Percentiles rank a stretch among this genome's conserved stretches.
Conservation (phyloP, 2,113 vertebrate genomes). For the Caranx ignobilis region DNA sequence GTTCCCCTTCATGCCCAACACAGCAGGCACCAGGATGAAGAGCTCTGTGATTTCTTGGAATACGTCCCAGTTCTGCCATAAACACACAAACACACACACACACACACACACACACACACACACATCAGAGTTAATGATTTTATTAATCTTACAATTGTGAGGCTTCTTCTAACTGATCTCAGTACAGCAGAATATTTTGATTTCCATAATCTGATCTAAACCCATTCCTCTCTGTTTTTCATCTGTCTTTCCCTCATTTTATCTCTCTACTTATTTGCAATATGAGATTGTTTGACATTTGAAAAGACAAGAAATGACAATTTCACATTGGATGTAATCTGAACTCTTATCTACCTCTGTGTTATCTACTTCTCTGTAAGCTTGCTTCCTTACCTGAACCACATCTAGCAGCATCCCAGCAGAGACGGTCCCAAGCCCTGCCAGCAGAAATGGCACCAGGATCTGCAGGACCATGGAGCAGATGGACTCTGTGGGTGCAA, state of each 20-base stretch:
- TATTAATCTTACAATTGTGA: neutral
- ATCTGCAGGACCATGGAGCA: conserved; percentile 86
- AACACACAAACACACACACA: conserved; percentile 24
- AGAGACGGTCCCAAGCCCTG: conserved; percentile 87
- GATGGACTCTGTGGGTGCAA: conserved; percentile 64
- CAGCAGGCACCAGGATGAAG: conserved; percentile 91
- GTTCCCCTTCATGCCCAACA: conserved; percentile 96
- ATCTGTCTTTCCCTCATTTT: neutral
- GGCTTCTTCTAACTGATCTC: neutral
- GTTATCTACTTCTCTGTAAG: neutral
- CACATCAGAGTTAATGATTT: neutral
- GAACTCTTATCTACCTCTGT: neutral
- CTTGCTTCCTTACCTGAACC: conserved; percentile 82
- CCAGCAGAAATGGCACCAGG: conserved; percentile 87
- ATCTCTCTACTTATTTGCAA: neutral
- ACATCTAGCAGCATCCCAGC: conserved; percentile 89
- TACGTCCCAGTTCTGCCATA: conserved; percentile 90
- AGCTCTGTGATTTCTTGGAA: conserved; percentile 90
- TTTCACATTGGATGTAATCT: neutral
- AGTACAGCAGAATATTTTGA: too few relatives aligned
- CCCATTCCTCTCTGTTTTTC: neutral
- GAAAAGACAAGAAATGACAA: neutral
- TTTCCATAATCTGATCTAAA: too few relatives aligned
- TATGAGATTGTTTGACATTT: neutral
- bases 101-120: conserved; percentile 19